Conservation (phyloP, 2,797 vertebrate species). For the Helicolenus hilgendorfi region DNA sequence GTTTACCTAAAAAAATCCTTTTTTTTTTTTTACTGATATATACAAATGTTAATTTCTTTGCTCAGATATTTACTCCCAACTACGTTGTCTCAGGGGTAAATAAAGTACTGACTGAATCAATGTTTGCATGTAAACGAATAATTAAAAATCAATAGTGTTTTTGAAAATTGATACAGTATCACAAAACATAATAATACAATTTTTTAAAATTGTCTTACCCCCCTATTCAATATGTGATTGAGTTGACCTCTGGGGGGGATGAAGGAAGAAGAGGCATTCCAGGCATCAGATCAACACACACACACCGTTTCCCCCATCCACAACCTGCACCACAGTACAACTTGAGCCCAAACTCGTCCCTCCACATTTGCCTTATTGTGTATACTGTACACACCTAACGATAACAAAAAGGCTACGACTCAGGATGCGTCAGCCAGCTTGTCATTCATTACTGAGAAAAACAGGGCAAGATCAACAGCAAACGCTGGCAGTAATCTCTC, state of each 20-base stretch:
- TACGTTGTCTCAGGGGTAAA: too few relatives aligned
- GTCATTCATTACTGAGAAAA: constrained; percentile 48
- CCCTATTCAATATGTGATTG: not conserved
- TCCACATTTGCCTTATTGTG: constrained; percentile 36
- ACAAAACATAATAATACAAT: too few relatives aligned
- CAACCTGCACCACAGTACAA: not conserved
- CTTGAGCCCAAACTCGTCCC: constrained; percentile 52
- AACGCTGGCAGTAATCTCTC: constrained; percentile 62
- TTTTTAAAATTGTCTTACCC: too few relatives aligned
- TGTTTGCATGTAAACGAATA: too few relatives aligned
- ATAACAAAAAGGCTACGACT: constrained; percentile 62
- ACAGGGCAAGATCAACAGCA: constrained; percentile 63
- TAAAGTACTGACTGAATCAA: too few relatives aligned
- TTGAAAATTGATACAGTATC: too few relatives aligned
- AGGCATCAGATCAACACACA: not conserved
- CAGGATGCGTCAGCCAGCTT: constrained; percentile 62
- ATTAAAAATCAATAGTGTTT: not conserved
- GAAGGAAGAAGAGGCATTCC: not conserved
- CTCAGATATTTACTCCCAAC: too few relatives aligned
- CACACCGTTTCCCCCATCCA: not conserved
- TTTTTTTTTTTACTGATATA: too few relatives aligned
- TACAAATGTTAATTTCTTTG: too few relatives aligned
- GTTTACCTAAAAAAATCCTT: too few relatives aligned
- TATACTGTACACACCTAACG: constrained; percentile 59
- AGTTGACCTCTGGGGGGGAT: not conserved